These are phyloP conservation scores for Pelusios castaneus DNA, from an alignment of 2,113 vertebrate species.

Conservation along the genomic window DNA sequence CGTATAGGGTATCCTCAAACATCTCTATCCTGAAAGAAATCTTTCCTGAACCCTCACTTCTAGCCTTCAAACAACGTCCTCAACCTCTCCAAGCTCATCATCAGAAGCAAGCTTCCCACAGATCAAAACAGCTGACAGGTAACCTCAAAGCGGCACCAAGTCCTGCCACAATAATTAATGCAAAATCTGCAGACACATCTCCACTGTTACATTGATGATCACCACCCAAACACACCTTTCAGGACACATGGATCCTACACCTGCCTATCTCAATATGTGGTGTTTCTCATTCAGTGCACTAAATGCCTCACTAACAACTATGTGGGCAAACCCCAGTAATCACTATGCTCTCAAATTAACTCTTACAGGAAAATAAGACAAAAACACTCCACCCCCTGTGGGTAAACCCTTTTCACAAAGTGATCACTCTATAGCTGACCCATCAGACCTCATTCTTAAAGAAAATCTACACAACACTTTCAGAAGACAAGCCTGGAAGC, in stretches of 20 bases:
- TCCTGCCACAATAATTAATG: neutral
- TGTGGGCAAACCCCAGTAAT: too few relatives aligned
- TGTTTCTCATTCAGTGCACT: neutral
- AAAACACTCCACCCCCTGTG: too few relatives aligned
- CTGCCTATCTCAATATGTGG: neutral
- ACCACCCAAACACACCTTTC: neutral
- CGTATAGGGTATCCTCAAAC: neutral
- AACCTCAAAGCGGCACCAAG: neutral
- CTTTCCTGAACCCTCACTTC: neutral
- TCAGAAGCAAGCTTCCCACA: neutral
- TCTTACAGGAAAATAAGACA: too few relatives aligned
- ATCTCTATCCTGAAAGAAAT: neutral
- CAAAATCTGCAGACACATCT: neutral
- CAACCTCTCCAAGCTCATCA: neutral
- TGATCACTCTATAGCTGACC: too few relatives aligned
- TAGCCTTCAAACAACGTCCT: neutral
- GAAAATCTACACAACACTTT: too few relatives aligned
- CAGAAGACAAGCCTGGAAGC: too few relatives aligned
- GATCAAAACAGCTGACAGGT: neutral
- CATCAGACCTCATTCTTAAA: too few relatives aligned
- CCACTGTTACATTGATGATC: neutral
- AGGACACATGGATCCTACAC: neutral
- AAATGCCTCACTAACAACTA: neutral
- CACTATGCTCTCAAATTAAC: too few relatives aligned
- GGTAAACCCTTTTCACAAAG: too few relatives aligned